Conservation (phyloP, 2,113 vertebrate species). For the Azemiops feae region DNA sequence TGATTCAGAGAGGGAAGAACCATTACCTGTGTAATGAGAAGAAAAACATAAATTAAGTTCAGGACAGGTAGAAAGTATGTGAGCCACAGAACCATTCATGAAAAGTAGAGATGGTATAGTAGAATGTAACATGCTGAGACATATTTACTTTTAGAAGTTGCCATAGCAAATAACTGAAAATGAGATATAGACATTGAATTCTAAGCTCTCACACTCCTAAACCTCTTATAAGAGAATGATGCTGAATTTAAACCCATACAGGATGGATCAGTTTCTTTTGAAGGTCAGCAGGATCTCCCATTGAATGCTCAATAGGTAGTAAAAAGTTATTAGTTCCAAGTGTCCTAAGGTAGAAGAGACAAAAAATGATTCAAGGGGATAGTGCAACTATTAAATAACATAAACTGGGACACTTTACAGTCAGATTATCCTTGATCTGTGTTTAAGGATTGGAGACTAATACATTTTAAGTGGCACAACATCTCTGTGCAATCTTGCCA, state of each 20-base stretch:
- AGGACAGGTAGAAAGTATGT: background rate
- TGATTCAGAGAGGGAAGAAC: background rate
- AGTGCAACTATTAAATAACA: background rate
- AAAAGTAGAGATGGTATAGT: background rate
- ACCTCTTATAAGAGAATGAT: background rate
- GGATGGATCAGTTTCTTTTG: background rate
- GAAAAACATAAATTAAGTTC: background rate
- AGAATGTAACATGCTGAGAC: background rate
- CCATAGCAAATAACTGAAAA: background rate
- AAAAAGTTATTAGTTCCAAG: background rate
- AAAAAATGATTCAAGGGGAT: background rate
- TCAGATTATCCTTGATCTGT: background rate
- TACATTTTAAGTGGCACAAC: background rate
- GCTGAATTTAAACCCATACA: background rate
- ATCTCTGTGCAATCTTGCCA: background rate
- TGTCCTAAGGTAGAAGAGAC: background rate
- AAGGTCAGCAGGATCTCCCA: background rate
- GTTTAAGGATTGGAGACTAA: background rate
- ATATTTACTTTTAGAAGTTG: background rate
- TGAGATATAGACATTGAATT: background rate
- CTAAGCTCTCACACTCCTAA: background rate
- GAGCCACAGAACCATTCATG: background rate
- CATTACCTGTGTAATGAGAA: background rate
- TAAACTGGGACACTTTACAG: background rate
- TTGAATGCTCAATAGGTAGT: background rate